These are phyloP conservation scores for Drosophila gaucha DNA, from an alignment of 2,888 invertebrate genomes.

Conservation along the genomic window DNA sequence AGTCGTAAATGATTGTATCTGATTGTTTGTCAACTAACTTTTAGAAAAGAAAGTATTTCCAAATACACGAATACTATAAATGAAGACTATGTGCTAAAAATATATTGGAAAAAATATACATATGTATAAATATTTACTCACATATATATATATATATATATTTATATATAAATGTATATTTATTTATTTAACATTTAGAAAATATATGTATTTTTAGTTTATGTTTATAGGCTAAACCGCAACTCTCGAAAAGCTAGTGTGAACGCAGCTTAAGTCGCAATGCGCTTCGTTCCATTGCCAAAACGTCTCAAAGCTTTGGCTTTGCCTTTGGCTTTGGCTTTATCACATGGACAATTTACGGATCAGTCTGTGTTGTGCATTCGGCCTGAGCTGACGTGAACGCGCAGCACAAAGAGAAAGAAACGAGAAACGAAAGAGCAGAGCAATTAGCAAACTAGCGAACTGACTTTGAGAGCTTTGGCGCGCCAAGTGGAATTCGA, in stretches of 20 bases:
- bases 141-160: background rate
- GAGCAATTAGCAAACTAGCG: background rate
- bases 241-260: background rate
- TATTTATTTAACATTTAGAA: too few relatives aligned
- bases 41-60: background rate
- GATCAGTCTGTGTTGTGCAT: slow-evolving; percentile 72
- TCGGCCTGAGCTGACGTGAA: slow-evolving; percentile 68
- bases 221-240: background rate
- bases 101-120: background rate
- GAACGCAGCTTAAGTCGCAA: slow-evolving; percentile 5
- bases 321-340: slow-evolving; percentile 31
- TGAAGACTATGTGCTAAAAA: background rate
- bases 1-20: background rate
- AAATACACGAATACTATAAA: too few relatives aligned
- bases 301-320: slow-evolving; percentile 5
- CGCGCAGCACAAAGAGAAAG: slow-evolving; percentile 8
- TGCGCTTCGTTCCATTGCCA: slow-evolving; percentile 30
- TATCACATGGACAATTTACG: slow-evolving; percentile 41
- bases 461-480: background rate
- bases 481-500: slow-evolving; percentile 19
- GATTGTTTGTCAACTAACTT: slow-evolving; percentile 5
- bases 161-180: too few relatives aligned
- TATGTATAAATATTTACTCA: too few relatives aligned
- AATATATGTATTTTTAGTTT: too few relatives aligned
- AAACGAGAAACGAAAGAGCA: background rate